phyloP scores from a whole-genome alignment of 2,888 invertebrate species.

The Zelleria hepariella region DNA sequence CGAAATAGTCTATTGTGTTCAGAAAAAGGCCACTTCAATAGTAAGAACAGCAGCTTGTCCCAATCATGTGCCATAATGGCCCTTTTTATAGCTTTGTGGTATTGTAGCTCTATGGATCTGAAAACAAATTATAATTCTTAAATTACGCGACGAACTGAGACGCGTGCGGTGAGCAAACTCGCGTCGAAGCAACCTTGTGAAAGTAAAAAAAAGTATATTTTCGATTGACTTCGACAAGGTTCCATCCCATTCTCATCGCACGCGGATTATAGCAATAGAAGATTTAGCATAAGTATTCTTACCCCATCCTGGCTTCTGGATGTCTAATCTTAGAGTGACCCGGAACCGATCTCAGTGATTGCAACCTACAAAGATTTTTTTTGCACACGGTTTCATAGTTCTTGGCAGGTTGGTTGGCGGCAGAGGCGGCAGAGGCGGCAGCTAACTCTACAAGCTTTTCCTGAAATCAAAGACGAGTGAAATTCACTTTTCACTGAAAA shows the following conservation, averaged over 20 bases:
- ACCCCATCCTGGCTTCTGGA: no score
- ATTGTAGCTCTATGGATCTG: neutral
- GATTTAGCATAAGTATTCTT: no score
- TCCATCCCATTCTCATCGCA: no score
- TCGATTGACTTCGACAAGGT: no score
- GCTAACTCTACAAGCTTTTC: neutral
- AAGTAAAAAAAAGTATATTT: no score
- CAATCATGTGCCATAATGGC: slow-evolving; percentile 55
- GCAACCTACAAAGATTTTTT: neutral
- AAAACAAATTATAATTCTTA: neutral
- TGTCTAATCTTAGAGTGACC: neutral
- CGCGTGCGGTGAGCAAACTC: no score
- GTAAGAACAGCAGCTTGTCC: slow-evolving; percentile 44
- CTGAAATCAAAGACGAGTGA: neutral
- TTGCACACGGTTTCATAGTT: slow-evolving; percentile 16
- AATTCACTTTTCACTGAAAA: neutral
- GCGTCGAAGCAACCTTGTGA: no score
- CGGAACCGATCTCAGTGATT: neutral
- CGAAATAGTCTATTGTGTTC: no score
- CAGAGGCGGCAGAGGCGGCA: neutral
- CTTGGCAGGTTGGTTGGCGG: neutral
- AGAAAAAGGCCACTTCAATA: slow-evolving; percentile 14
- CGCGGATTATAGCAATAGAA: no score
- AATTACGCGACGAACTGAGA: no score
- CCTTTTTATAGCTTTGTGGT: neutral